Conservation (phyloP, 2,113 vertebrate genomes). For the Sus scrofa region DNA sequence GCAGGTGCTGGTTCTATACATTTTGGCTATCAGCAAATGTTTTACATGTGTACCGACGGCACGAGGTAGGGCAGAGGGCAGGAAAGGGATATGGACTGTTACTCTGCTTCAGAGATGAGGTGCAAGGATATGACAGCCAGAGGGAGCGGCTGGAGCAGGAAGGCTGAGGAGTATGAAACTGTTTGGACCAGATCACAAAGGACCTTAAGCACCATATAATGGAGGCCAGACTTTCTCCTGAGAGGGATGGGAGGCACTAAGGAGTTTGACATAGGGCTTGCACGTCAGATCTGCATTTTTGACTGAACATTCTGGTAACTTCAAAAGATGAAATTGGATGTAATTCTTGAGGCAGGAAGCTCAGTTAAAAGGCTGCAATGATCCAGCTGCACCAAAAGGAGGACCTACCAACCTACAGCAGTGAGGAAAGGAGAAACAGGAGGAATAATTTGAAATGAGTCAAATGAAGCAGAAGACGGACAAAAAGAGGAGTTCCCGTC, state of each 20-base stretch:
- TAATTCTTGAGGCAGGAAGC: background rate
- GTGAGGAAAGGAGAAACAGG: background rate
- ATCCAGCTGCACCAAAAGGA: background rate
- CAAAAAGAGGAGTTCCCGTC: background rate
- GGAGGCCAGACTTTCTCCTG: background rate
- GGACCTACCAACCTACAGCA: background rate
- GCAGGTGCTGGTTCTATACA: background rate
- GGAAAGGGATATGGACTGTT: accelerated
- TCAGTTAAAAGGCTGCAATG: background rate
- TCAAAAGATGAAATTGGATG: background rate
- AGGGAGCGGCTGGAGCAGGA: background rate
- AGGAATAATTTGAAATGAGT: background rate
- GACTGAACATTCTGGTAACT: background rate
- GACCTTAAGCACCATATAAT: background rate
- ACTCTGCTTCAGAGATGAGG: background rate
- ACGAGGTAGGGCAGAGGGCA: background rate
- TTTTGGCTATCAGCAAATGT: background rate
- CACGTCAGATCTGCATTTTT: background rate
- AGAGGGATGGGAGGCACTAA: background rate
- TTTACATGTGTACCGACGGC: background rate
- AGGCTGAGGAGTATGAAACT: background rate
- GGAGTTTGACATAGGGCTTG: background rate
- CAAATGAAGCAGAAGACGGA: background rate
- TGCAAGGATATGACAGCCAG: background rate
- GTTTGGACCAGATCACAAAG: background rate